Conservation (phyloP, 2,888 invertebrate species). For the Chymomyza fuscimana region DNA sequence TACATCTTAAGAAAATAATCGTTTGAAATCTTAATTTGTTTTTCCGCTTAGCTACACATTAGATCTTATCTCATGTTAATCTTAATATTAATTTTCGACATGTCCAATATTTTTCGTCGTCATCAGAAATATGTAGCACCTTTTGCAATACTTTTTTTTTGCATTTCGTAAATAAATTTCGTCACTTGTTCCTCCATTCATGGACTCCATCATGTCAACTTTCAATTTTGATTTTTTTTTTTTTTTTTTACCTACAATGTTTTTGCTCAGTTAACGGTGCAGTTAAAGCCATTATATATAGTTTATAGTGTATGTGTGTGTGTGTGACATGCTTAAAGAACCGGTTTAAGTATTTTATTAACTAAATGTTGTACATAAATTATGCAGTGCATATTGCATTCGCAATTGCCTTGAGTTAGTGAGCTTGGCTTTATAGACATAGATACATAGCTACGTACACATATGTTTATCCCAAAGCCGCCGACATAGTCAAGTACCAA, state of each 20-base stretch:
- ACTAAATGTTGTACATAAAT: conserved; percentile 36
- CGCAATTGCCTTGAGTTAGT: conserved; percentile 7
- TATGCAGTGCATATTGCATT: conserved; percentile 45
- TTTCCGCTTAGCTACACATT: too few relatives aligned
- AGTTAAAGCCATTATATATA: conserved; percentile 1
- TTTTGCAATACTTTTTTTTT: not conserved
- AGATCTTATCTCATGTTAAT: too few relatives aligned
- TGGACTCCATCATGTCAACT: not conserved
- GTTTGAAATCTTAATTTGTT: too few relatives aligned
- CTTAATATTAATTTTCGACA: too few relatives aligned
- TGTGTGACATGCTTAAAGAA: conserved; percentile 8
- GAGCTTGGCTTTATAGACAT: not conserved
- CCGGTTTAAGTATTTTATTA: conserved; percentile 6
- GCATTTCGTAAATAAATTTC: not conserved
- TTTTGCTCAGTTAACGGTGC: not conserved
- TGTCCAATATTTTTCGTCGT: too few relatives aligned
- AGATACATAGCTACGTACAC: not conserved
- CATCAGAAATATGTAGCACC: too few relatives aligned
- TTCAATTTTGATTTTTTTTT: conserved; percentile 5
- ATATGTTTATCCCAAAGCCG: not conserved
- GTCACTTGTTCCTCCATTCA: not conserved
- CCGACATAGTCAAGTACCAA: not conserved
- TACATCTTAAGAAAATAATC: too few relatives aligned
- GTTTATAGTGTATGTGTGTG: conserved; percentile 7
- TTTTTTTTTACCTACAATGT: not conserved